A percentile compares a stretch with the other conserved stretches of the same genome.
These are phyloP conservation scores for Drosophila takahashii DNA, from an alignment of 1,140 invertebrate species.

Conservation along the genomic window DNA sequence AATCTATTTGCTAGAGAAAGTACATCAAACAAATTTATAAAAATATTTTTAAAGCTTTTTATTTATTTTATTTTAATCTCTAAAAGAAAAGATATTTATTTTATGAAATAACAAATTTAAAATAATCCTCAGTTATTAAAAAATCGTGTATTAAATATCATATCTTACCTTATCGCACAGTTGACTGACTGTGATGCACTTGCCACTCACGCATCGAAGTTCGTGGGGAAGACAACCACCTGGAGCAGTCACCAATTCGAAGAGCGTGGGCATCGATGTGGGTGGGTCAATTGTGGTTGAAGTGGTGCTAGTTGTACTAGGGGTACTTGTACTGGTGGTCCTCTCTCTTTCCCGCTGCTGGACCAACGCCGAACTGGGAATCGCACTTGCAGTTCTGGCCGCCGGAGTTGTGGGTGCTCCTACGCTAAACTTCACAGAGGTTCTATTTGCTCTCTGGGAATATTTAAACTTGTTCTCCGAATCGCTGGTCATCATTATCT, in stretches of 20 bases:
- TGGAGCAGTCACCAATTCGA: constrained; percentile 11
- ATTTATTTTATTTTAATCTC: no score
- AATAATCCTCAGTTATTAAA: no score
- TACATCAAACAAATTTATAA: no score
- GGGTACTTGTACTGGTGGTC: constrained; percentile 22
- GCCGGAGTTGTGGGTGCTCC: constrained; percentile 53
- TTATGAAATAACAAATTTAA: neutral
- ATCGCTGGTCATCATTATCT: constrained; percentile 85
- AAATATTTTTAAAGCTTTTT: neutral
- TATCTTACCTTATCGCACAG: constrained; percentile 87
- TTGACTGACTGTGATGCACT: constrained; percentile 87
- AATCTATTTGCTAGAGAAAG: constrained; percentile 85
- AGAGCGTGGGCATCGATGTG: constrained; percentile 1
- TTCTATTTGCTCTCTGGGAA: constrained; percentile 67
- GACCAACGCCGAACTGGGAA: constrained; percentile 60
- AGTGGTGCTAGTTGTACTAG: constrained; percentile 1
- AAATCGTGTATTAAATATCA: no score
- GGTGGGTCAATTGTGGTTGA: constrained; percentile 22
- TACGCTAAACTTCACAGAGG: constrained; percentile 54
- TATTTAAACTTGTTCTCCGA: constrained; percentile 85
- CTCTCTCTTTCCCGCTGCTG: constrained; percentile 57
- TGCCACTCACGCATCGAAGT: constrained; percentile 87
- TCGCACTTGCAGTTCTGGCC: constrained; percentile 64
- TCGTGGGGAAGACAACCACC: constrained; percentile 86
- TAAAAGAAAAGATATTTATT: no score